Base-by-base conservation (phyloP, 2,888 invertebrate species). In the Elgonia sp. region DNA sequence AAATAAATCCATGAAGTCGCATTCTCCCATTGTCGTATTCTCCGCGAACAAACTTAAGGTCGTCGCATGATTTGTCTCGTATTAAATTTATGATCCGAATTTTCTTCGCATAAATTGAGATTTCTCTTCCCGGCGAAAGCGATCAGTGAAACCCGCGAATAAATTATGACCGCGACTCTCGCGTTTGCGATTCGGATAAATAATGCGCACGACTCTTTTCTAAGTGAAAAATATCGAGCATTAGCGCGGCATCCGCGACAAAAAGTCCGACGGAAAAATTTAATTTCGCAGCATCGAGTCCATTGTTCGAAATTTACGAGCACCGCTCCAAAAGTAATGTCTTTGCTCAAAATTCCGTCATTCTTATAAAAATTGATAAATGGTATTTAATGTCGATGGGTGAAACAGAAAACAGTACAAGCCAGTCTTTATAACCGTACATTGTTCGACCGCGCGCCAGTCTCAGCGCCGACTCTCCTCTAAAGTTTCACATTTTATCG, bases 401-500 rank as follows among this genome's bases (percentile, higher is more conserved):
- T 46, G 39, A 83, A 70, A 79, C 55, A 62, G 84, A 62, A 70
- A 81, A 76, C 88, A 84, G 79, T 79, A 67, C 70, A 55, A n/a
- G 72, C 89, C 79, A 82, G 89, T 57, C 92, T 92, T 92, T 92
- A 92, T 91, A 91, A 91, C 91, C 69, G 7, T 40, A 60, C 82
- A 50, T 73, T 53, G 86, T 86, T 62, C 79, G 76, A 87, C 42
- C 83, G 18, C 57, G 18, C 57, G 57, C 84, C 63, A 37, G 69
- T 70, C 60, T 1, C 14, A 63, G 73, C 69, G 53, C 29, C 29
- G 73, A 57, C 90, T 82, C 90, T 92, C 88, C 91, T 91, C 90
- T 91, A 91, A 92, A 92, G 91, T 92, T 92, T 90, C 91, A 73
- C 91, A 89, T 92, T 93, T 93, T 93, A 93, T 92, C 91, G 92